Base-by-base conservation (phyloP, 2,888 invertebrate genomes). In the Mythimna ferrago region DNA sequence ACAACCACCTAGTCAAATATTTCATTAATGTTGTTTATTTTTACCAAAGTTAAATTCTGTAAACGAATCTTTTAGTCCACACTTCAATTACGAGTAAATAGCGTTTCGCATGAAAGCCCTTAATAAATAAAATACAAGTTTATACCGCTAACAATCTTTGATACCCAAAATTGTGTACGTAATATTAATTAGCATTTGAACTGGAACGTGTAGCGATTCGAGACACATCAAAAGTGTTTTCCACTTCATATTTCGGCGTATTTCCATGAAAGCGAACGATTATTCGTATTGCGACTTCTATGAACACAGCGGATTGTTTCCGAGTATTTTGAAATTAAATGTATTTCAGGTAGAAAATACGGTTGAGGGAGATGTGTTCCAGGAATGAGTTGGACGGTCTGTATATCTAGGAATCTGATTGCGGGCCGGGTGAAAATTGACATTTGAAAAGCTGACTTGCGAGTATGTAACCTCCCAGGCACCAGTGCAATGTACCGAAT, bases 201-300 rank as follows among this genome's bases (percentile, higher is more conserved):
- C 35, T 48, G n/a, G 32, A 32, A 53, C 65, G 21, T 32, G 54
- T 35, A 21, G 38, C n/a, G 21, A 54, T 1, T 19, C 16, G 48
- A 48, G 48, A 48, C 35, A 60, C n/a, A 48, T 54, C n/a, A 53
- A 63, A 68, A 32, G 16, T 61, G 56, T 61, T 61, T 61, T 61
- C 2, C 44, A 68, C 16, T 76, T 76, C 5, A 48, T 76, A 57
- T 62, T n/a, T n/a, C 26, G 14, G n/a, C 3, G 14, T 19, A 26
- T 32, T 72, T 64, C 60, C 21, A 65, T 19, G 78, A 76, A 76
- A 41, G 41, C n/a, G 9, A 51, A 56, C 60, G 56, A 57, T 26
- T 19, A 48, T 11, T 65, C 10, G 54, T 65, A 56, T 71, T 51
- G 16, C 26, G 21, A 11, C 0, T 72, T 66, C 66, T 44, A 11